phyloP scores from a whole-genome alignment of 2,113 vertebrate genomes.

The Pteronura brasiliensis region DNA sequence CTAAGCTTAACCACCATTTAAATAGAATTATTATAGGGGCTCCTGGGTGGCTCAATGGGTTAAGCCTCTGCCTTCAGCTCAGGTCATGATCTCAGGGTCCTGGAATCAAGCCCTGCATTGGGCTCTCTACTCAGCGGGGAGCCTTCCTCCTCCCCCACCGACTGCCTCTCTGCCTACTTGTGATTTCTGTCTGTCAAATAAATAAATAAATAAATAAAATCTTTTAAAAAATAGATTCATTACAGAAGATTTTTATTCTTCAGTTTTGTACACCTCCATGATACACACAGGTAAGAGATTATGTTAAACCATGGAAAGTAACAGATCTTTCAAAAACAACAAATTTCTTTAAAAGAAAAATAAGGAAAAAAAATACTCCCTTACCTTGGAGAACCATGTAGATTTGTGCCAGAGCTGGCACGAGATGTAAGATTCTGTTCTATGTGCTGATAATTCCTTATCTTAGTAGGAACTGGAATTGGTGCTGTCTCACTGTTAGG shows the following conservation, averaged over 20 bases:
- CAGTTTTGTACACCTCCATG: background rate
- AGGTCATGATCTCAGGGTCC: too few relatives aligned
- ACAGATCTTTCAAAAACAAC: background rate
- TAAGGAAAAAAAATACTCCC: background rate
- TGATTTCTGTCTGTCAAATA: too few relatives aligned
- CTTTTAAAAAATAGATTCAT: background rate
- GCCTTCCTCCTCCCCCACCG: too few relatives aligned
- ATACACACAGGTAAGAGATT: background rate
- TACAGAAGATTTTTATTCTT: background rate
- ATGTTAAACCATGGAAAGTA: background rate
- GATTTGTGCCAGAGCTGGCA: constrained; percentile 84
- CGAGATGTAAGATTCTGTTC: constrained; percentile 96
- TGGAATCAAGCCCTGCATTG: too few relatives aligned
- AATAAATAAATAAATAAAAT: too few relatives aligned
- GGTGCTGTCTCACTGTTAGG: constrained; percentile 92
- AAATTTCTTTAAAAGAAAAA: background rate
- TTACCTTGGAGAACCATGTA: constrained; percentile 94
- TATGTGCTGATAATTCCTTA: constrained; percentile 97
- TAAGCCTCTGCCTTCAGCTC: too few relatives aligned
- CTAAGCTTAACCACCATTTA: background rate
- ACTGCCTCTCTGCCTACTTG: too few relatives aligned
- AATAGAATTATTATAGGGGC: background rate
- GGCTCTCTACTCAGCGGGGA: too few relatives aligned
- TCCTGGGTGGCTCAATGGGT: too few relatives aligned
- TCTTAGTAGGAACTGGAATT: constrained; percentile 96